Conservation (phyloP, 2,113 vertebrate species). For the Microtus richardsoni region DNA sequence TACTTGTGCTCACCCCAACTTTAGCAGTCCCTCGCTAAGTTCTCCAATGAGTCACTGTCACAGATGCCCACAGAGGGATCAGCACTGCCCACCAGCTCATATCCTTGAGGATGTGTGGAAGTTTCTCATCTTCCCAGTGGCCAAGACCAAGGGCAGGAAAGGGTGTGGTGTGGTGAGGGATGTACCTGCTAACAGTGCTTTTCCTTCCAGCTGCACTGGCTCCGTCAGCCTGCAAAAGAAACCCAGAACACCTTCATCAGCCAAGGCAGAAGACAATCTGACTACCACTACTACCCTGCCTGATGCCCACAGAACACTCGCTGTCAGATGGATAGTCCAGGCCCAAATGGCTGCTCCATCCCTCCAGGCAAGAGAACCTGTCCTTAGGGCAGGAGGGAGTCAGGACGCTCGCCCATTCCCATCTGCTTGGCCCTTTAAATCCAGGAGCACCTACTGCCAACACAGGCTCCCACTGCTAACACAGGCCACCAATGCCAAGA, state of each 20-base stretch:
- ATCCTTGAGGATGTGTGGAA: not conserved
- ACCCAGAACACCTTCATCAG: slow-evolving; percentile 55
- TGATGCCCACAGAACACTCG: not conserved
- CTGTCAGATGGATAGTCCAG: not conserved
- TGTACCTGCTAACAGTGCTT: slow-evolving; percentile 86
- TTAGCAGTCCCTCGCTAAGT: not conserved
- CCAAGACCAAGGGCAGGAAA: not conserved
- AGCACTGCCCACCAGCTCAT: not conserved
- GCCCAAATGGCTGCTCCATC: not conserved
- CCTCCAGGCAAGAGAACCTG: not conserved
- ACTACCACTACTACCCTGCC: not conserved
- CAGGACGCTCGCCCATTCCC: not conserved
- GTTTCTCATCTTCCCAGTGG: not conserved
- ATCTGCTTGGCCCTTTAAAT: slow-evolving; percentile 64
- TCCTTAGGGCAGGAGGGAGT: not conserved
- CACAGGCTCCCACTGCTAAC: slow-evolving; percentile 71
- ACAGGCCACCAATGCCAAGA: slow-evolving; percentile 72
- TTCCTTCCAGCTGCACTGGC: slow-evolving; percentile 85
- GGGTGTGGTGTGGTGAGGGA: not conserved
- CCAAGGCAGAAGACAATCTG: not conserved
- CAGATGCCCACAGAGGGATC: not conserved
- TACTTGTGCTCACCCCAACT: not conserved
- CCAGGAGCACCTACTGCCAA: slow-evolving; percentile 61
- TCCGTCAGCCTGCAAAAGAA: slow-evolving; percentile 84
- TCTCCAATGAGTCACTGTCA: not conserved